Conservation (phyloP, 2,888 invertebrate species). For the Cephus spinipes region DNA sequence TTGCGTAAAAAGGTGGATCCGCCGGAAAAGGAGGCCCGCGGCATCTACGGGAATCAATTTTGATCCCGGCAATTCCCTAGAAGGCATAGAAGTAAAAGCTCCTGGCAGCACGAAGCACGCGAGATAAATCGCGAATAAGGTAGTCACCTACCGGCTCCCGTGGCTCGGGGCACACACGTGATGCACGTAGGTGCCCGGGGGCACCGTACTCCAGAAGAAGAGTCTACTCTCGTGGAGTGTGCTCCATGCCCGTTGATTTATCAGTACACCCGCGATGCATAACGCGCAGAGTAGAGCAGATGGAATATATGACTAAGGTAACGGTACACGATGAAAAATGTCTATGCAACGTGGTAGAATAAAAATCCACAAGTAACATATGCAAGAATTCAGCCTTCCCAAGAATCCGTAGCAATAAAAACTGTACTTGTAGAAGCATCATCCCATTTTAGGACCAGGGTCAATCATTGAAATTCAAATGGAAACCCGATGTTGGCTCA, state of each 20-base stretch:
- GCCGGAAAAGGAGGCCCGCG: not conserved
- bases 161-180: not conserved
- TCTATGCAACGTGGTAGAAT: not conserved
- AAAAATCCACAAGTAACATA: not conserved
- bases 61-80: not conserved
- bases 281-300: not conserved
- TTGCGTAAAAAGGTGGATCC: not conserved
- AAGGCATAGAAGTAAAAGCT: not conserved
- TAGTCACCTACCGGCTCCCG: not conserved
- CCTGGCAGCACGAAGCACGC: not conserved
- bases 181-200: not conserved
- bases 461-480: not conserved
- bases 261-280: constrained; percentile 22
- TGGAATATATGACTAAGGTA: not conserved
- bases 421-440: not conserved
- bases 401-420: not conserved
- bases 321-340: not conserved
- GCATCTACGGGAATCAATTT: not conserved
- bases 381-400: not conserved
- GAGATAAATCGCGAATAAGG: not conserved
- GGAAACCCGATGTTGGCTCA: not conserved
- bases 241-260: constrained; percentile 47
- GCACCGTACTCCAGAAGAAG: not conserved
- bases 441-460: not conserved
- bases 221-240: not conserved